Conservation (phyloP, 2,888 invertebrate species). For the Brachypalpus laphriformis region DNA sequence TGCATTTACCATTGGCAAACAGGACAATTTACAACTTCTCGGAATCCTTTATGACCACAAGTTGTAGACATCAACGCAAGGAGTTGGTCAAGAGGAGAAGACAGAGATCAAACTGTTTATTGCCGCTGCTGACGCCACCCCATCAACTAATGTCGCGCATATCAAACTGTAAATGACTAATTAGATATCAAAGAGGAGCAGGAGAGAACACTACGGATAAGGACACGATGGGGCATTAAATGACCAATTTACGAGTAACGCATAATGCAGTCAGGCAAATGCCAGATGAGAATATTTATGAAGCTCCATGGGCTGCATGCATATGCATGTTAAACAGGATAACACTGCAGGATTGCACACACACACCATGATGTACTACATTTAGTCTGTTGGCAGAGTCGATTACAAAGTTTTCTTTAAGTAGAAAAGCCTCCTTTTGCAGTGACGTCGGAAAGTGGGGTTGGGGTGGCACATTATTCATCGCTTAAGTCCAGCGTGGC, state of each 20-base stretch:
- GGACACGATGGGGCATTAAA: slow-evolving; percentile 56
- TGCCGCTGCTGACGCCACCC: slow-evolving; percentile 46
- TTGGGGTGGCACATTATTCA: slow-evolving; percentile 63
- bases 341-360: slow-evolving; percentile 61
- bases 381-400: slow-evolving; percentile 4
- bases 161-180: slow-evolving; percentile 73
- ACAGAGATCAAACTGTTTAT: slow-evolving; percentile 61
- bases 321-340: slow-evolving; percentile 73
- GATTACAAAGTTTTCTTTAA: slow-evolving; percentile 68
- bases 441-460: neutral
- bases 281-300: slow-evolving; percentile 69
- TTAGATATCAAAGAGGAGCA: slow-evolving; percentile 40
- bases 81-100: neutral
- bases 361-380: neutral
- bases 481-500: slow-evolving; percentile 69
- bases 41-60: slow-evolving; percentile 55
- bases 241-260: slow-evolving; percentile 73
- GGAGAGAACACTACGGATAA: slow-evolving; percentile 25
- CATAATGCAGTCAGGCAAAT: slow-evolving; percentile 65
- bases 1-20: slow-evolving; percentile 53
- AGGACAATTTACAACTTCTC: slow-evolving; percentile 61
- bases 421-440: slow-evolving; percentile 41
- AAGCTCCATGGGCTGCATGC: slow-evolving; percentile 69
- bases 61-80: neutral
- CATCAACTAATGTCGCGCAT: slow-evolving; percentile 68